phyloP scores from a whole-genome alignment of 2,113 vertebrate species.

The Pelmatolapia mariae region DNA sequence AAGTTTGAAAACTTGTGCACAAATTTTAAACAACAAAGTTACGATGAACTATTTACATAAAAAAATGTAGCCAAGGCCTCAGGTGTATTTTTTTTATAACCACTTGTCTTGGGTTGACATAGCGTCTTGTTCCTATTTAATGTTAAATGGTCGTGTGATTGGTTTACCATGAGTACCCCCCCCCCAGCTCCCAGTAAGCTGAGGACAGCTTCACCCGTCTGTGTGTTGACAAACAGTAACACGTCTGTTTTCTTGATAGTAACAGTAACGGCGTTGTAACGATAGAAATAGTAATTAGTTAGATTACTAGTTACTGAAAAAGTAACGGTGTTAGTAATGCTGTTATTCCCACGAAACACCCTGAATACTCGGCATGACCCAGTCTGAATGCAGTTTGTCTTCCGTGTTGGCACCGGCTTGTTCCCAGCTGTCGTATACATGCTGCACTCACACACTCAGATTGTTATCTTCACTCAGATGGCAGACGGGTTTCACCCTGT shows the following conservation, averaged over 20 bases:
- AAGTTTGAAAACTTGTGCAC: neutral
- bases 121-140: neutral
- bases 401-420: fast-evolving
- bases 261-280: neutral
- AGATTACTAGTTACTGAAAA: neutral
- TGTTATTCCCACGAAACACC: neutral
- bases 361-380: neutral
- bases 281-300: neutral
- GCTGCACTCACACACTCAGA: neutral
- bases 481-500: neutral
- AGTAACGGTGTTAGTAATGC: fast-evolving
- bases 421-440: neutral
- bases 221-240: neutral
- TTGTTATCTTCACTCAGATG: neutral
- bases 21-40: neutral
- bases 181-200: neutral
- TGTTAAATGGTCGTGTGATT: neutral
- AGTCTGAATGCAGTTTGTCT: neutral
- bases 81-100: neutral
- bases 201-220: neutral
- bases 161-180: neutral
- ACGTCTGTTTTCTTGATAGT: neutral
- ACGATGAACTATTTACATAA: fast-evolving
- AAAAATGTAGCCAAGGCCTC: neutral
- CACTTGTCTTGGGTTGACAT: neutral